Conservation (phyloP, 1,140 invertebrate genomes). For the Brachystomella parvula region DNA sequence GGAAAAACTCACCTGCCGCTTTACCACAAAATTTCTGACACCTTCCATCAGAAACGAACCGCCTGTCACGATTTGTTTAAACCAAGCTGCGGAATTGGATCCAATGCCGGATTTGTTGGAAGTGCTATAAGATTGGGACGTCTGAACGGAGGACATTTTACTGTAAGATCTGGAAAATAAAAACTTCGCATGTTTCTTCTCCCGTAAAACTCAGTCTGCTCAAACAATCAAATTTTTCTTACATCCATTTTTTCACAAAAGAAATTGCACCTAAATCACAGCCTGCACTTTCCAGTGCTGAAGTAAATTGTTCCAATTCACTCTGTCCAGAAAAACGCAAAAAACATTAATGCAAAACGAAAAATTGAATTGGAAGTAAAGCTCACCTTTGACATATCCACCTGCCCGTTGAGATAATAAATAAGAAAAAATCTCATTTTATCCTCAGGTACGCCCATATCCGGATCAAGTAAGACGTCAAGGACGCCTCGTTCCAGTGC, state of each 20-base stretch:
- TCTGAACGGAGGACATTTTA: constrained; percentile 56
- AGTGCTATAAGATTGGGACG: constrained; percentile 1
- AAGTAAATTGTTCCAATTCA: constrained; percentile 73
- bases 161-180: constrained; percentile 59
- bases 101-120: constrained; percentile 3
- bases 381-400: constrained; percentile 63
- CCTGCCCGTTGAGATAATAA: constrained; percentile 73
- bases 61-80: constrained; percentile 84
- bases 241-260: constrained; percentile 85
- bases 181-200: constrained; percentile 28
- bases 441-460: constrained; percentile 79
- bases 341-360: neutral
- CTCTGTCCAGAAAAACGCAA: constrained; percentile 41
- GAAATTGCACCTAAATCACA: constrained; percentile 72
- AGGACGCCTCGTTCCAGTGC: constrained; percentile 61
- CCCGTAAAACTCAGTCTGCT: neutral
- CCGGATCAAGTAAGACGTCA: constrained; percentile 74
- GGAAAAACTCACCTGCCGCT: constrained; percentile 77
- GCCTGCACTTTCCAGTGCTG: constrained; percentile 65
- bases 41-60: constrained; percentile 99
- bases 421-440: constrained; percentile 93
- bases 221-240: constrained; percentile 40
- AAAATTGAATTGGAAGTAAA: no score
- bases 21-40: constrained; percentile 97
- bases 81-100: no score